Base-by-base conservation (phyloP, 2,113 vertebrate genomes). In the Anoplopoma fimbria region DNA sequence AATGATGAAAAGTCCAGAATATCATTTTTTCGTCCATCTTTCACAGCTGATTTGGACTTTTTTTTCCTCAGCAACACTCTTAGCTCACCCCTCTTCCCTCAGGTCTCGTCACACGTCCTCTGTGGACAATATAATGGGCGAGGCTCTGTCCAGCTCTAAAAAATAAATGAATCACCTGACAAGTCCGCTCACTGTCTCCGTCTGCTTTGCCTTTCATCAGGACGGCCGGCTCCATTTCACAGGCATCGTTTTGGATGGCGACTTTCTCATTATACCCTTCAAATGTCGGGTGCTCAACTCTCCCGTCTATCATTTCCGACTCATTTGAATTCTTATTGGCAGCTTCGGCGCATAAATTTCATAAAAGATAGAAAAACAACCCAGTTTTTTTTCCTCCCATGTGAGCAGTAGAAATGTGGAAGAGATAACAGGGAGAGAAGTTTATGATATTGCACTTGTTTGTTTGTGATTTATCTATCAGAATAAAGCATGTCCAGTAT, bases 261-360 rank as follows among this genome's bases (percentile, higher is more conserved):
- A 87, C 82, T 1, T 79, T 81, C 92, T 93, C 89, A 87, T 91
- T 91, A 91, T 79, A 42, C 84, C 77, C 82, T 45, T 92, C 87
- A 86, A 91, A 88, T 88, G 89, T 89, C 90, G 80, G 9, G 40
- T n/a, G 73, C 81, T 89, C 78, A 51, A 80, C 64, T 85, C 89
- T 80, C 78, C 82, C 62, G 75, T 79, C 85, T 90, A 55, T 84
- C 81, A 92, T 92, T 90, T 91, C 87, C 85, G 68, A 84, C 87
- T 91, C 86, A 81, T 90, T 91, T 88, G 86, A 84, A 91, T 90
- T 88, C 87, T 84, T 84, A 73, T 89, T 91, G 88, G 91, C 92
- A 91, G 87, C 83, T 76, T 21, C 21, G 10, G 13, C 25, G 88
- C 88, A 91, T 90, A 84, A 60, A 88, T 93, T 91, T 91, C 33